phyloP scores from a whole-genome alignment of 92 coral and sea anemone genomes.

The Plumapathes pennacea region DNA sequence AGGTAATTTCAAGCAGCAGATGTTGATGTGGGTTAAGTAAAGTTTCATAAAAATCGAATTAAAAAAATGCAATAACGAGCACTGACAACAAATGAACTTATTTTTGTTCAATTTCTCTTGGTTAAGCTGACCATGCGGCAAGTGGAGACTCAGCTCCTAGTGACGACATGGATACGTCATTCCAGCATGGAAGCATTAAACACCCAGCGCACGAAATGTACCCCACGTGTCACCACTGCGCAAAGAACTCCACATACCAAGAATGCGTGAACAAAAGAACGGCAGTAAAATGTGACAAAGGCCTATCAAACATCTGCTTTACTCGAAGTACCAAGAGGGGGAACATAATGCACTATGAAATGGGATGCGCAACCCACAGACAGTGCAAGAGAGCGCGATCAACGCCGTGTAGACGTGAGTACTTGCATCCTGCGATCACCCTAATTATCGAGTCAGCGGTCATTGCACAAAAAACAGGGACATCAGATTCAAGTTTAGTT shows the following conservation, averaged over 20 bases:
- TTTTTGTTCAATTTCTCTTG: neutral
- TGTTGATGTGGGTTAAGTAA: too few relatives aligned
- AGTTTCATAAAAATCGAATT: too few relatives aligned
- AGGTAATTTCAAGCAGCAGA: too few relatives aligned
- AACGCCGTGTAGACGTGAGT: conserved; percentile 82
- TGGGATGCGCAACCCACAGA: conserved; percentile 94
- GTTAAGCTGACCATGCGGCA: neutral
- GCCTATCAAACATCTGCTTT: conserved; percentile 88
- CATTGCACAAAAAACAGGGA: too few relatives aligned
- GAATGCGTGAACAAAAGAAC: conserved; percentile 73
- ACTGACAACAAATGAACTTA: neutral
- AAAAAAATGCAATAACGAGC: too few relatives aligned
- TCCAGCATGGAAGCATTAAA: conserved; percentile 85
- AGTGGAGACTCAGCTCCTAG: conserved; percentile 12
- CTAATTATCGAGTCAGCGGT: too few relatives aligned
- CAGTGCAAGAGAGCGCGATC: conserved; percentile 82
- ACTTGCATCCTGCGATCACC: neutral
- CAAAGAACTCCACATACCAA: conserved; percentile 76
- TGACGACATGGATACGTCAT: conserved; percentile 60
- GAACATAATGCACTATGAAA: conserved; percentile 73
- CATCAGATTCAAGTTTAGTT: too few relatives aligned
- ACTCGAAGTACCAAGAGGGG: conserved; percentile 79
- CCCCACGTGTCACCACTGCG: conserved; percentile 90
- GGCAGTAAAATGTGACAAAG: conserved; percentile 67
- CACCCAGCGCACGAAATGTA: conserved; percentile 95